Evolutionary conservation across 2,888 invertebrate genomes (phyloP).

Genomic region (Catocala nupta): DNA sequence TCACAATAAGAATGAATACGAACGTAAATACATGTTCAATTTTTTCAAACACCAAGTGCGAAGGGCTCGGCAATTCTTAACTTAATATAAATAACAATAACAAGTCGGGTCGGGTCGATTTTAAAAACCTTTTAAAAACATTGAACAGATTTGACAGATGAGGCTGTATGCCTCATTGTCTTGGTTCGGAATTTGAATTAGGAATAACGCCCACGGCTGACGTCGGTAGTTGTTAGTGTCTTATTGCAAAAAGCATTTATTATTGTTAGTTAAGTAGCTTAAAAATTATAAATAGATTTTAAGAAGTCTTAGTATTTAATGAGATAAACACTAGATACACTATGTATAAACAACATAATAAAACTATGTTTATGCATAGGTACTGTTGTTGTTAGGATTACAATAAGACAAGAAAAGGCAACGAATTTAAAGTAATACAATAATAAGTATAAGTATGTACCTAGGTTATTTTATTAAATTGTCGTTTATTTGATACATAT

Average conservation of each 20-base stretch:
- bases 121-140: slow-evolving; percentile 79
- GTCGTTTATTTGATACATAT: too few relatives aligned
- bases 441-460: too few relatives aligned
- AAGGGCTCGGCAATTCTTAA: slow-evolving; percentile 81
- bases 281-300: too few relatives aligned
- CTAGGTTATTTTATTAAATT: too few relatives aligned
- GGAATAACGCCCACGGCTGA: slow-evolving; percentile 46
- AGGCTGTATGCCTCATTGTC: slow-evolving; percentile 67
- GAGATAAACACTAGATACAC: too few relatives aligned
- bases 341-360: too few relatives aligned
- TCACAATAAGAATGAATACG: slow-evolving; percentile 58
- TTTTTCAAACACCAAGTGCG: slow-evolving; percentile 74
- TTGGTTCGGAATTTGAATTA: slow-evolving; percentile 56
- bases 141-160: slow-evolving; percentile 81
- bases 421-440: too few relatives aligned
- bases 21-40: slow-evolving; percentile 33
- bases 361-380: too few relatives aligned
- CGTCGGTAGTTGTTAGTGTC: slow-evolving; percentile 27
- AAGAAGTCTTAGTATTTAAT: too few relatives aligned
- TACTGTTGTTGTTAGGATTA: too few relatives aligned
- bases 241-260: slow-evolving; percentile 32
- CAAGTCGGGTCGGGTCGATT: slow-evolving; percentile 72
- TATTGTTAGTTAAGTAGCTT: slow-evolving; percentile 2
- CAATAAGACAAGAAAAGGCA: too few relatives aligned
- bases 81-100: slow-evolving; percentile 85